Evolutionary conservation across 2,113 vertebrate genomes (phyloP).

Genomic region (Urocolius indicus): DNA sequence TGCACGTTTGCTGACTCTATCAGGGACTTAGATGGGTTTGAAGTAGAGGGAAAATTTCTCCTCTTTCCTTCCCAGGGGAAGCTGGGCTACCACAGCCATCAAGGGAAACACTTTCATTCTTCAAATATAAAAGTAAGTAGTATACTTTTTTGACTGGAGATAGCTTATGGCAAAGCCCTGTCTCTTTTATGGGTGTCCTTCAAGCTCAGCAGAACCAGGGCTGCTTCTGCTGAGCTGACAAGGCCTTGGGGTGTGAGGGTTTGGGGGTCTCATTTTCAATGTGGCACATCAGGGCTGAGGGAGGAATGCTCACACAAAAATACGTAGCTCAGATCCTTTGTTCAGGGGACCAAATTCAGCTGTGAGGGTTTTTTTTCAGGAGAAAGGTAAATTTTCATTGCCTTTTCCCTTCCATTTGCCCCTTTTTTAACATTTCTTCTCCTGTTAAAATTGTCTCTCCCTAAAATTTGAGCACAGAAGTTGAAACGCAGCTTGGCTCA

Average conservation of each 20-base stretch:
- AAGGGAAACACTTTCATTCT: not conserved
- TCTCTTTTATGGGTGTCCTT: not conserved
- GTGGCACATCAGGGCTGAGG: not conserved
- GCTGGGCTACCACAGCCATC: not conserved
- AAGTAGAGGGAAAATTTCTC: not conserved
- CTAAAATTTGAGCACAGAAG: not conserved
- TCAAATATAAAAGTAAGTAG: not conserved
- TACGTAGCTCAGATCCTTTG: not conserved
- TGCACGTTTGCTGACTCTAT: not conserved
- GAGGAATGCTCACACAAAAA: not conserved
- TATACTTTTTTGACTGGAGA: not conserved
- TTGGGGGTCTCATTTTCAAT: not conserved
- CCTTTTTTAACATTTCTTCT: not conserved
- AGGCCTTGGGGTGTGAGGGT: fast-evolving
- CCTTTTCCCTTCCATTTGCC: fast-evolving
- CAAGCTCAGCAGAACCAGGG: not conserved
- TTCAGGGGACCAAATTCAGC: not conserved
- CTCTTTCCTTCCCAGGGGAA: not conserved
- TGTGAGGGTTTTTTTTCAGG: fast-evolving
- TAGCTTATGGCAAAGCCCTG: not conserved
- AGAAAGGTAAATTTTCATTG: not conserved
- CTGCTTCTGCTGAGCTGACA: not conserved
- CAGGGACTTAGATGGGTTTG: not conserved
- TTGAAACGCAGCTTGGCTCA: not conserved
- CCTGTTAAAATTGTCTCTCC: not conserved